These are phyloP conservation scores for Nycticorax nycticorax DNA, from an alignment of 2,113 vertebrate genomes.

Conservation along the genomic window DNA sequence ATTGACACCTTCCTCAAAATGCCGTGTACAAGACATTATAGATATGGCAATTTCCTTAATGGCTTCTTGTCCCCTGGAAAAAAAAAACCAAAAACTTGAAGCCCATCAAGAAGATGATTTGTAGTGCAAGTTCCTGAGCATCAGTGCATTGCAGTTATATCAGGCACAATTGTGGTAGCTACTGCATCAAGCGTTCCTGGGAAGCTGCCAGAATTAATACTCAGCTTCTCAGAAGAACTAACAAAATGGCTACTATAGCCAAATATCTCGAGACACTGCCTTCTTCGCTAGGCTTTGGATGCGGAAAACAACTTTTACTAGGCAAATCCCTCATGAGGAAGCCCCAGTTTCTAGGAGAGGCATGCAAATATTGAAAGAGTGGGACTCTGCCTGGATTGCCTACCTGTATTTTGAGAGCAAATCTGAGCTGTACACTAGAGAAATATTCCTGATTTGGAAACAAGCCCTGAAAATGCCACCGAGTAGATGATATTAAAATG, in stretches of 20 bases:
- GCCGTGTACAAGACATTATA: background rate
- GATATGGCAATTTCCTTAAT: background rate
- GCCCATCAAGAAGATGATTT: background rate
- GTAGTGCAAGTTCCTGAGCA: background rate
- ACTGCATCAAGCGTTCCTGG: background rate
- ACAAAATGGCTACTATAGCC: fast-evolving
- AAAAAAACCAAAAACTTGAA: background rate
- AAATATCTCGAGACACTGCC: background rate
- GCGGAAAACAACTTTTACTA: background rate
- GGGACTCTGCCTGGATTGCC: background rate
- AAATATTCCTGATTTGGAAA: background rate
- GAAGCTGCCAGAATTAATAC: background rate
- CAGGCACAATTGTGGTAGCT: background rate
- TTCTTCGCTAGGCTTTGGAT: background rate
- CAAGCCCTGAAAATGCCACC: background rate
- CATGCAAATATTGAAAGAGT: background rate
- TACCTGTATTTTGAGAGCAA: background rate
- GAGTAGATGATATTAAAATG: background rate
- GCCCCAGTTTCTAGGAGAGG: background rate
- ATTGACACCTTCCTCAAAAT: background rate
- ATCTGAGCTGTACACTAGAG: background rate
- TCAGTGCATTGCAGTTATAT: background rate
- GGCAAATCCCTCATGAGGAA: background rate
- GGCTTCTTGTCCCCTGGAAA: background rate
- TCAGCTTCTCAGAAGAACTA: background rate